Conservation (phyloP, 2,888 invertebrate genomes). For the Chrysotoxum bicinctum region DNA sequence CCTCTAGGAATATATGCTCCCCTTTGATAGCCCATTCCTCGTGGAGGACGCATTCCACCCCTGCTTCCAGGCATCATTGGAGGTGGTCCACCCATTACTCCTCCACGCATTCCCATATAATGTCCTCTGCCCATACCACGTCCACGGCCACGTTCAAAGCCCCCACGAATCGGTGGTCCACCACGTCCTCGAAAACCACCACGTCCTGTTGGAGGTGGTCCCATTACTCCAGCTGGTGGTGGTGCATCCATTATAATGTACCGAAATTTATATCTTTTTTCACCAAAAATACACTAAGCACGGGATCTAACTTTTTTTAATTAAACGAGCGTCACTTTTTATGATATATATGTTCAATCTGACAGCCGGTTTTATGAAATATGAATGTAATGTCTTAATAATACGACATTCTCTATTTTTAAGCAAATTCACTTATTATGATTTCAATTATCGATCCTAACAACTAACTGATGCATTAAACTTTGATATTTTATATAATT, state of each 20-base stretch:
- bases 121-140: constrained; percentile 81
- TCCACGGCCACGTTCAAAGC: constrained; percentile 80
- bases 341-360: neutral
- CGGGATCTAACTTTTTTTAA: neutral
- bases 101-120: constrained; percentile 79
- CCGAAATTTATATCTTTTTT: neutral
- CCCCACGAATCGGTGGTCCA: constrained; percentile 79
- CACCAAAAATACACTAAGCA: neutral
- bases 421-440: constrained; percentile 15
- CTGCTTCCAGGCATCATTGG: constrained; percentile 77
- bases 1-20: constrained; percentile 74
- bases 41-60: constrained; percentile 78
- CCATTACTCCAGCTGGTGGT: constrained; percentile 74
- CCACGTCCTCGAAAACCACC: constrained; percentile 79
- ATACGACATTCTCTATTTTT: neutral
- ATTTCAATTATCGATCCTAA: neutral
- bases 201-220: constrained; percentile 78
- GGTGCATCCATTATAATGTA: constrained; percentile 72
- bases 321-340: constrained; percentile 42
- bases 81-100: constrained; percentile 74
- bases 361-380: constrained; percentile 41
- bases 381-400: neutral
- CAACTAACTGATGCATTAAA: constrained; percentile 2
- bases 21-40: constrained; percentile 78
- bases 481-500: neutral